A percentile compares a stretch with the other conserved stretches of the same genome.
These are phyloP conservation scores for Acipenser oxyrinchus DNA, from an alignment of 2,797 vertebrate genomes.

Conservation along the genomic window DNA sequence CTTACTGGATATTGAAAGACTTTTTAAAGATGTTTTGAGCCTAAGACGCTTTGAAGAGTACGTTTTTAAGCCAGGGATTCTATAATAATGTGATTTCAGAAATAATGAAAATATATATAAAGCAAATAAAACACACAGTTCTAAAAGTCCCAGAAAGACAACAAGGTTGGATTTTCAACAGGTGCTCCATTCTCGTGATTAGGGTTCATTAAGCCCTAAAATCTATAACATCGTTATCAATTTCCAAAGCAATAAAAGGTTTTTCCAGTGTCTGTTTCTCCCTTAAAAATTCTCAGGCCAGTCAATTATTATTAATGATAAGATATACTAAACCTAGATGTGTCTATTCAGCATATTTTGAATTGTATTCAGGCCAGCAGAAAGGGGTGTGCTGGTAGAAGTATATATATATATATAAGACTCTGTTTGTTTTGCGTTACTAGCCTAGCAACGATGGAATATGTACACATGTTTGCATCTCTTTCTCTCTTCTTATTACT, in stretches of 20 bases:
- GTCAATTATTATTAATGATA: constrained; percentile 46
- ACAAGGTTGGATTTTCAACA: too few species aligned
- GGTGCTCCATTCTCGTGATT: too few species aligned
- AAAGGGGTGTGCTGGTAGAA: background rate
- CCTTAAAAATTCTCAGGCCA: constrained; percentile 26
- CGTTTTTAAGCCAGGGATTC: too few species aligned
- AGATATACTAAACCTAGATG: background rate
- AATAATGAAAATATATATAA: too few species aligned
- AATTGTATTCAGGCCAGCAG: background rate
- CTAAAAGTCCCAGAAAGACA: too few species aligned
- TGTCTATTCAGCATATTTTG: background rate
- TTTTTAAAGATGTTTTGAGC: too few species aligned
- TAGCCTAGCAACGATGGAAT: constrained; percentile 32
- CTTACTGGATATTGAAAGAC: too few species aligned
- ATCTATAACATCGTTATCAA: background rate
- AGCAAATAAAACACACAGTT: too few species aligned
- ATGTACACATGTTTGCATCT: constrained; percentile 13
- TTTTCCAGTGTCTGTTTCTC: constrained; percentile 39
- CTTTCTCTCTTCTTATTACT: constrained; percentile 34
- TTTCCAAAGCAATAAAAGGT: too few species aligned
- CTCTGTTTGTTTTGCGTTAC: constrained; percentile 12
- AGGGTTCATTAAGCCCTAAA: background rate
- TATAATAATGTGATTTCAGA: too few species aligned
- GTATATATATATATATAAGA: background rate
- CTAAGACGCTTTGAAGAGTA: too few species aligned